These are phyloP conservation scores for Leptopilina syphax DNA, from an alignment of 2,888 invertebrate species.

Conservation along the genomic window DNA sequence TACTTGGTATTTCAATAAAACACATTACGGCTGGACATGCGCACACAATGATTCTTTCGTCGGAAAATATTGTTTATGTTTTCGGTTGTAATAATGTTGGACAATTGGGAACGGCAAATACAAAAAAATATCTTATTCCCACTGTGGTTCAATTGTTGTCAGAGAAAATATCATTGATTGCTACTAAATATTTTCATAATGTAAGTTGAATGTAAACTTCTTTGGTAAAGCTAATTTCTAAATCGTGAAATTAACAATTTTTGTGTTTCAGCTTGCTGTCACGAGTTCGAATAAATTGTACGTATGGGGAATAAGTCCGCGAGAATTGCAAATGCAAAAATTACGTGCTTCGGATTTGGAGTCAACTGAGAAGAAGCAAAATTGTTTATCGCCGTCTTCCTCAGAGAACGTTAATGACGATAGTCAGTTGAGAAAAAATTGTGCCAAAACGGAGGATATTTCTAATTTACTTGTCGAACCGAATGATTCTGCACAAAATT, in stretches of 20 bases:
- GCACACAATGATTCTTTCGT: conserved; percentile 84
- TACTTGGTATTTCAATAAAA: conserved; percentile 74
- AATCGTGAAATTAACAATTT: not conserved
- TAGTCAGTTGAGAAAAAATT: not conserved
- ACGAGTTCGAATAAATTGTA: conserved; percentile 83
- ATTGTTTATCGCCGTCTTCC: conserved; percentile 40
- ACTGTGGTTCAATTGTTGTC: conserved; percentile 78
- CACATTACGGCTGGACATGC: conserved; percentile 83
- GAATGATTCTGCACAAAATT: not conserved
- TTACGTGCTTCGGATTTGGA: conserved; percentile 79
- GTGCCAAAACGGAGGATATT: too few species aligned
- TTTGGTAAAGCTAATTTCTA: too few species aligned
- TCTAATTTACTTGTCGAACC: not conserved
- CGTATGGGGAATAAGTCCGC: conserved; percentile 88
- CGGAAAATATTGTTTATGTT: conserved; percentile 84
- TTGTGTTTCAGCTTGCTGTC: conserved; percentile 80
- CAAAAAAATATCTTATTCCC: conserved; percentile 81
- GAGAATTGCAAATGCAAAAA: conserved; percentile 82
- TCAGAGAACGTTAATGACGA: not conserved
- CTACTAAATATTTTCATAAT: conserved; percentile 87
- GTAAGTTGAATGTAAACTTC: conserved; percentile 77
- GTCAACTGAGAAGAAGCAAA: conserved; percentile 49
- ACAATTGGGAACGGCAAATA: conserved; percentile 82
- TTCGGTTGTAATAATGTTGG: conserved; percentile 88
- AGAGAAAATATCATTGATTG: conserved; percentile 79